Evolutionary conservation across 2,888 invertebrate genomes (phyloP).

Genomic region (Netelia fuscicornis): DNA sequence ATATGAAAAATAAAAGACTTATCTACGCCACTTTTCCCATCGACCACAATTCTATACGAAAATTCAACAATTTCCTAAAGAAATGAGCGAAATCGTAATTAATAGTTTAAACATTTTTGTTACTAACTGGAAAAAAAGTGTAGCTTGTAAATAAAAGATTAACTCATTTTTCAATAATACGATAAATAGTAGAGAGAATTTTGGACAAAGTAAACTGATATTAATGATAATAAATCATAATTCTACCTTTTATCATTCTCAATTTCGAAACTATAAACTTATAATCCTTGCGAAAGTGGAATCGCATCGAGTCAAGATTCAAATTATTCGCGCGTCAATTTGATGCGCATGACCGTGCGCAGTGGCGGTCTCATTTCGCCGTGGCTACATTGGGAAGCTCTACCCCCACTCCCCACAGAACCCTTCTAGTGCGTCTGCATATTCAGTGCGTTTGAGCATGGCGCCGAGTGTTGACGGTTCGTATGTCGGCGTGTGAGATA

Average conservation of each 20-base stretch:
- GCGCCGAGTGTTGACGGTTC: conserved; percentile 65
- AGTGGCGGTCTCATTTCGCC: conserved; percentile 4
- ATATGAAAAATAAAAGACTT: conserved; percentile 65
- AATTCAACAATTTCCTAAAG: no score
- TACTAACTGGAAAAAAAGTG: no score
- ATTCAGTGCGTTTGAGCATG: conserved; percentile 70
- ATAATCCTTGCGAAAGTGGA: background rate
- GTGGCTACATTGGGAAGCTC: conserved; percentile 45
- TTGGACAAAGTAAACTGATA: no score
- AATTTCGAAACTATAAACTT: no score
- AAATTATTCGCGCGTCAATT: background rate
- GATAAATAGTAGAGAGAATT: no score
- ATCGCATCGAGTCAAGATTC: background rate
- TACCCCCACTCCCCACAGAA: conserved; percentile 49
- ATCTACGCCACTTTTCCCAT: conserved; percentile 51
- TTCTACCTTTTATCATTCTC: no score
- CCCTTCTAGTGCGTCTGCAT: conserved; percentile 39
- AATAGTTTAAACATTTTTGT: no score
- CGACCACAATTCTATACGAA: background rate
- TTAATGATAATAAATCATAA: no score
- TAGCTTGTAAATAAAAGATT: no score
- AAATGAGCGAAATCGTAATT: no score
- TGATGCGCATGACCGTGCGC: conserved; percentile 7
- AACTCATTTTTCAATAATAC: no score
- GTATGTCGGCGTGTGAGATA: conserved; percentile 49